phyloP scores from a whole-genome alignment of 2,113 vertebrate genomes.

The Brachirus orientalis region DNA sequence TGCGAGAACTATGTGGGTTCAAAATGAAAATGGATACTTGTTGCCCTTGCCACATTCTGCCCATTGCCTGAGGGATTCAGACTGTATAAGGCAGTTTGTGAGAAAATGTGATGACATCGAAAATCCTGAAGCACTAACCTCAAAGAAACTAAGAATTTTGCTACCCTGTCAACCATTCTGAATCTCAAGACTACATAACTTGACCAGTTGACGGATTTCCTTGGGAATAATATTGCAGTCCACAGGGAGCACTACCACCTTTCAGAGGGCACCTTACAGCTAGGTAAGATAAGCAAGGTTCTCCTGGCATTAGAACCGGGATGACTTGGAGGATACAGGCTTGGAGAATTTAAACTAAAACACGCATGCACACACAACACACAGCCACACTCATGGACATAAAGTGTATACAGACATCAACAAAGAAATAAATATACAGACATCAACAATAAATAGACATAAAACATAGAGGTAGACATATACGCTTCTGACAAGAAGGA shows the following conservation, averaged over 20 bases:
- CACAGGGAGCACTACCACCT: neutral
- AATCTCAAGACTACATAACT: neutral
- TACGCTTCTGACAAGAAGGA: too few relatives aligned
- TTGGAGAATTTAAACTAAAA: too few relatives aligned
- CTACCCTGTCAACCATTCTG: neutral
- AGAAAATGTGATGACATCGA: neutral
- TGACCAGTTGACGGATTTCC: neutral
- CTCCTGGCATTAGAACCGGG: neutral
- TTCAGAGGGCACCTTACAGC: neutral
- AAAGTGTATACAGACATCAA: too few relatives aligned
- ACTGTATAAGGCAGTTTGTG: conserved; percentile 31
- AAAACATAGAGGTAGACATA: too few relatives aligned
- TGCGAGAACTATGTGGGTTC: too few relatives aligned
- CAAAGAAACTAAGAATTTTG: neutral
- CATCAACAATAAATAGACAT: too few relatives aligned
- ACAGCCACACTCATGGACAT: too few relatives aligned
- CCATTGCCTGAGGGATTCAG: conserved; percentile 33
- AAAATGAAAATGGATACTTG: conserved; percentile 17
- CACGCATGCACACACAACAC: too few relatives aligned
- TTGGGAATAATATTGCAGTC: neutral
- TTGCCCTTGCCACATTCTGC: conserved; percentile 33
- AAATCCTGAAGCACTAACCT: neutral
- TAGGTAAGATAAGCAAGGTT: too few relatives aligned
- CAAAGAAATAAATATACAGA: too few relatives aligned
- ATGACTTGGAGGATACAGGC: neutral